Evolutionary conservation across 2,113 vertebrate species (phyloP), one percentile per base, ranked within the genome.

Genomic region (Marcusenius ussheri): DNA sequence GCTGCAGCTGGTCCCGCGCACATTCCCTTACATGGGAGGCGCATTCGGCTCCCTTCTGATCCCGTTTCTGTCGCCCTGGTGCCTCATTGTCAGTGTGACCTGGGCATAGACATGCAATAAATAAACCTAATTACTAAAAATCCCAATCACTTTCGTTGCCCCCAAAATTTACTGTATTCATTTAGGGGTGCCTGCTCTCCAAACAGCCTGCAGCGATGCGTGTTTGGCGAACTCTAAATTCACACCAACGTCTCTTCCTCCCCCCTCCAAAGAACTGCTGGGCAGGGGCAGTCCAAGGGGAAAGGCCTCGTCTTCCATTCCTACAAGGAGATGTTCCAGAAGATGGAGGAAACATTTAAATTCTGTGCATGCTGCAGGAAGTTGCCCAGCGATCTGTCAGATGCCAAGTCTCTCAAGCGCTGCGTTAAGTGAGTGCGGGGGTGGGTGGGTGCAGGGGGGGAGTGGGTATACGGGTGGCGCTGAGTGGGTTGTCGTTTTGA

Each of bases 301-400:
- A 93, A 94, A 0, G 94, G 94, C 80, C 95, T 88, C 90, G 89
- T 92, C 58, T 95, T 97, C 92, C 94, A 89, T 5, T 96, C 96
- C 0, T 97, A 96, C 91, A 96, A 95, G 0, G 97, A 98, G 91
- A 98, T 98, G 97, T 98, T 99, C 92, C 96, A 98, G 93, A 98
- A 95, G 90, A 97, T 98, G 97, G 97, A 98, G 91, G 97, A 98
- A 88, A 97, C 97, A 5, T 98, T 96, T 92, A 95, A 96, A 90
- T 95, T 98, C 89, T 99, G 98, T 0, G 95, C 95, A 0, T 89
- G 92, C 83, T 99, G 98, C 92, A 97, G 95, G 92, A 97, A 95
- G 90, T 93, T 95, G 39, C 96, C 97, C 0, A 88, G 91, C 90
- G 93, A 95, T 0, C 95, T 98, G 17, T 93, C 96, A 0, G 93